A percentile compares a stretch with the other conserved stretches of the same genome.
These are phyloP conservation scores for Sitodiplosis mosellana DNA, from an alignment of 1,140 invertebrate species.

Conservation along the genomic window DNA sequence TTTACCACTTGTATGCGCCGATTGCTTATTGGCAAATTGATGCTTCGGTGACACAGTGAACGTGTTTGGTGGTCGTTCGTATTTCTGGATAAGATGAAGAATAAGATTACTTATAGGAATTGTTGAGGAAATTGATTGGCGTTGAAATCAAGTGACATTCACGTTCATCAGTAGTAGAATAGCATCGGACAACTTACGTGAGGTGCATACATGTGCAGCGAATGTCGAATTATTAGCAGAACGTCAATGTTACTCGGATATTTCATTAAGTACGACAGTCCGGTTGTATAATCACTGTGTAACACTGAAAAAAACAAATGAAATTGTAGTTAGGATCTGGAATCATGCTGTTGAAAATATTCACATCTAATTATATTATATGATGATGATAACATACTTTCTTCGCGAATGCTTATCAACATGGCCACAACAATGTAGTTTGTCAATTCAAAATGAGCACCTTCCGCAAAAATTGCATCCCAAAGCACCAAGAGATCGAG, in stretches of 20 bases:
- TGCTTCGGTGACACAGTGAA: conserved; percentile 12
- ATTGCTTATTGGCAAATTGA: neutral
- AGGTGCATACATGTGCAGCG: conserved; percentile 39
- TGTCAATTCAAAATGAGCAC: conserved; percentile 45
- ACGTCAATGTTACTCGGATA: conserved; percentile 44
- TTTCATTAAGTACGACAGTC: conserved; percentile 43
- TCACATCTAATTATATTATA: no score
- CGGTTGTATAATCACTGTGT: conserved; percentile 39
- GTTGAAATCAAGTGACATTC: no score
- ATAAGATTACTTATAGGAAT: neutral
- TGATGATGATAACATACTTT: conserved; percentile 32
- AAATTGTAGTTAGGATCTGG: conserved; percentile 1
- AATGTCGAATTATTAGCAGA: conserved; percentile 40
- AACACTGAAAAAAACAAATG: conserved; percentile 38
- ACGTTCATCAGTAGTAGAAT: no score
- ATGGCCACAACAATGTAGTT: conserved; percentile 62
- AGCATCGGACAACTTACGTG: conserved; percentile 7
- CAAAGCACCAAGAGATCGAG: conserved; percentile 53
- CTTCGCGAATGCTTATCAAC: conserved; percentile 46
- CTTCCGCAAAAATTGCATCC: conserved; percentile 63
- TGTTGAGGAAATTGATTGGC: no score
- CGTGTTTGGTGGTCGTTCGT: conserved; percentile 18
- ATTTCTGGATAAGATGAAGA: conserved; percentile 10
- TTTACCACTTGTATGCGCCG: neutral
- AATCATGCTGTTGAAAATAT: conserved; percentile 1